Evolutionary conservation across 2,797 vertebrate genomes (phyloP).

Genomic region (Liparis tanakae): DNA sequence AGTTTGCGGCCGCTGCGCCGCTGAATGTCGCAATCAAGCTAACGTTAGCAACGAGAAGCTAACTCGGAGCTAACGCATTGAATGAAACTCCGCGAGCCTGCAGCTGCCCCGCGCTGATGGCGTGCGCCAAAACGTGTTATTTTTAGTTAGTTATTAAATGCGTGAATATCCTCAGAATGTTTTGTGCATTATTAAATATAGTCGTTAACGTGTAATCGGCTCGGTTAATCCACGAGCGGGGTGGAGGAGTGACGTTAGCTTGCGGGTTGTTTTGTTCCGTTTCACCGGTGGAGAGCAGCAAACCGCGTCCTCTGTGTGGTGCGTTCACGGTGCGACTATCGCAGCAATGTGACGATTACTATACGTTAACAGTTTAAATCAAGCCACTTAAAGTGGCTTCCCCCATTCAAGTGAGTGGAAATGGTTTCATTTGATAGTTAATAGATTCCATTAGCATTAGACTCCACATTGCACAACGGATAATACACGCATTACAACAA

Average conservation of each 20-base stretch:
- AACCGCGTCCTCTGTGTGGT: background rate
- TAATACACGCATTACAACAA: too few relatives aligned
- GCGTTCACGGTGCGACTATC: background rate
- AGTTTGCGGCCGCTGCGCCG: background rate
- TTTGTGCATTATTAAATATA: accelerated
- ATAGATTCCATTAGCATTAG: background rate
- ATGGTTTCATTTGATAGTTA: background rate
- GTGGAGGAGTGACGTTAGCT: slow-evolving; percentile 5
- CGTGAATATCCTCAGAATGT: accelerated
- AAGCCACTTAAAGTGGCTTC: too few relatives aligned
- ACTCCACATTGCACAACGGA: too few relatives aligned
- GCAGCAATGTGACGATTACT: background rate
- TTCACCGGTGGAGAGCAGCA: slow-evolving; percentile 39
- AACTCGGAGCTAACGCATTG: slow-evolving; percentile 66
- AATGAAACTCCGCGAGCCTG: slow-evolving; percentile 68
- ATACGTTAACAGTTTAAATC: background rate
- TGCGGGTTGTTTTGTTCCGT: slow-evolving; percentile 33
- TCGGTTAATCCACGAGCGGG: background rate
- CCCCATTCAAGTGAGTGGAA: background rate
- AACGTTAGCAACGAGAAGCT: slow-evolving; percentile 58
- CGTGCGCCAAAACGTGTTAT: background rate
- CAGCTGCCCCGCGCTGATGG: background rate
- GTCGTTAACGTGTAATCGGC: background rate
- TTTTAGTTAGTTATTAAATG: accelerated
- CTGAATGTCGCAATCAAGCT: background rate